phyloP scores from a whole-genome alignment of 2,113 vertebrate genomes.

The Gobiocypris rarus region DNA sequence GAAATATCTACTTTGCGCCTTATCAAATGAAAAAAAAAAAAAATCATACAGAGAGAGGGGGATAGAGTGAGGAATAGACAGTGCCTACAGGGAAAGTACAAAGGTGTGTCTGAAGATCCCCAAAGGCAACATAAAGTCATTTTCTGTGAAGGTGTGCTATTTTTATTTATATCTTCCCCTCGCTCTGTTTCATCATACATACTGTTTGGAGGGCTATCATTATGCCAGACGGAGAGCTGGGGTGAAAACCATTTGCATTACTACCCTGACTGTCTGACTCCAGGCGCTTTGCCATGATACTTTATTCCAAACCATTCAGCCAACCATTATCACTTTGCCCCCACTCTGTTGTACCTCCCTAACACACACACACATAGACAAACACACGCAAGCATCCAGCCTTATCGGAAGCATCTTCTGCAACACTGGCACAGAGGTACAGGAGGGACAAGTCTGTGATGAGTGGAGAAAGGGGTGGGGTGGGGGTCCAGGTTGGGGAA shows the following conservation, averaged over 20 bases:
- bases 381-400: conserved; percentile 69
- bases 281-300: conserved; percentile 83
- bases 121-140: conserved; percentile 80
- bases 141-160: conserved; percentile 75
- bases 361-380: conserved; percentile 54
- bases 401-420: conserved; percentile 80
- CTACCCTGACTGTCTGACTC: conserved; percentile 84
- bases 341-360: conserved; percentile 58
- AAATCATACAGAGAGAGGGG: conserved; percentile 43
- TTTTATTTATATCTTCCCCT: conserved; percentile 80
- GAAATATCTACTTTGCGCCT: conserved; percentile 74
- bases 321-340: conserved; percentile 81
- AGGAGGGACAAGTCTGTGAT: conserved; percentile 65
- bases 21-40: conserved; percentile 73
- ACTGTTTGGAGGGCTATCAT: conserved; percentile 81
- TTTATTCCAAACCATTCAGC: conserved; percentile 83
- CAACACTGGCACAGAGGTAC: conserved; percentile 76
- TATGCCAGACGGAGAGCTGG: conserved; percentile 76
- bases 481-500: conserved; percentile 45
- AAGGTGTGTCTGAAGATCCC: conserved; percentile 78
- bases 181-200: conserved; percentile 79
- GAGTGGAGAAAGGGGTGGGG: not conserved
- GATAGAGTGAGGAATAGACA: conserved; percentile 65
- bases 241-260: conserved; percentile 83
- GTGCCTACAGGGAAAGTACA: conserved; percentile 69